Evolutionary conservation across 2,888 invertebrate species (phyloP), one percentile per base, ranked within the genome.

Genomic region (Fragum sueziense): DNA sequence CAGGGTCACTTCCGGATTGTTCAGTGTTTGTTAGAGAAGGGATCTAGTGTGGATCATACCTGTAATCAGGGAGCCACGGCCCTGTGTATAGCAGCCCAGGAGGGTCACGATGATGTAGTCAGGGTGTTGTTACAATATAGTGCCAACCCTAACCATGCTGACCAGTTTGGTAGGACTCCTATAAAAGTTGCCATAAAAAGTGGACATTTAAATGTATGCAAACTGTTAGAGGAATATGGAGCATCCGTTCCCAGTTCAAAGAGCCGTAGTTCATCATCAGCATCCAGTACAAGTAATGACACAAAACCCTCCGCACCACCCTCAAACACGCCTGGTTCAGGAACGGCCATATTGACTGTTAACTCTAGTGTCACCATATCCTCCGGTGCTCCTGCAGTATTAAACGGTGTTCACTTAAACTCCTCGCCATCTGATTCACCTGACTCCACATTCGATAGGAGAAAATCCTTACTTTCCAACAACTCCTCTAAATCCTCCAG

Each of bases 41-140:
- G 97, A 6, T 98, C 98, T 0, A 93, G 95, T 74, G 96, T 97
- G 25, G 96, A 97, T 93, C 97, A 98, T 88, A 96, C 97, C 0
- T 98, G 98, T 92, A 97, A 97, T 90, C 98, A 98, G 94, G 98
- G 98, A 29, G 98, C 98, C 65, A 98, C 98, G 20, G 98, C 98
- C 11, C 94, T 99, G 80, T 93, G 98, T 88, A 98, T 99, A 76
- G 98, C 98, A 0, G 97, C 98, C 0, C 98, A 98, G 93, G 98
- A 98, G 93, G 98, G 98, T 0, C 98, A 98, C 91, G 97, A 97
- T 88, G 96, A 96, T 82, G 98, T 98, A 90, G 98, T 98, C 0
- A 94, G 97, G 76, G 96, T 93, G 25, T 90, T 94, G 52, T 89
- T 94, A 31, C 90, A 93, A 71, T 92, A 91, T 82, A 92, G 93